Evolutionary conservation across 1,140 invertebrate genomes (phyloP).

Genomic region (Zaprionus davidi): DNA sequence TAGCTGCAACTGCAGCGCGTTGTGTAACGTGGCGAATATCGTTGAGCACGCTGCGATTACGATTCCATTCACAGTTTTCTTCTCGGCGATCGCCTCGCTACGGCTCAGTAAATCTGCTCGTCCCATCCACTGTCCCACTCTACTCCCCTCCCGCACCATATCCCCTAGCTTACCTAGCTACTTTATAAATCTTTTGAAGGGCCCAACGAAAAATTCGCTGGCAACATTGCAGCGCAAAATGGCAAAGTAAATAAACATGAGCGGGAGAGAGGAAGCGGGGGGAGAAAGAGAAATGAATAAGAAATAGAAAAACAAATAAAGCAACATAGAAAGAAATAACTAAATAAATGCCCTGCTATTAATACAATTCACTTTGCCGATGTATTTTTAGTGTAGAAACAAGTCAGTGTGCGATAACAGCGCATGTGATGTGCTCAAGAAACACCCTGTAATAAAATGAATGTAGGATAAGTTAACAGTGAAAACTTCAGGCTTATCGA

Average conservation of each 20-base stretch:
- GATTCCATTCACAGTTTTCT: conserved; percentile 80
- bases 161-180: conserved; percentile 44
- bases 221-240: conserved; percentile 52
- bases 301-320: conserved; percentile 31
- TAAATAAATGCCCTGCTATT: conserved; percentile 83
- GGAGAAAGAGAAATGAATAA: conserved; percentile 25
- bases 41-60: conserved; percentile 62
- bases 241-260: conserved; percentile 82
- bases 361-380: conserved; percentile 83
- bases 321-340: conserved; percentile 65
- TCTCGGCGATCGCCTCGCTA: conserved; percentile 66
- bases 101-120: conserved; percentile 76
- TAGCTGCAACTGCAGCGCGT: conserved; percentile 54
- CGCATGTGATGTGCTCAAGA: conserved; percentile 1
- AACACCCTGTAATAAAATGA: conserved; percentile 42
- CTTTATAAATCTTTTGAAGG: conserved; percentile 80
- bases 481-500: background rate
- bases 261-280: background rate
- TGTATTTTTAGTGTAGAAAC: conserved; percentile 79
- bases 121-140: conserved; percentile 18
- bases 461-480: background rate
- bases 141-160: background rate
- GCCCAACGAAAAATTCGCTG: conserved; percentile 51
- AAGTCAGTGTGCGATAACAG: conserved; percentile 34
- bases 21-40: conserved; percentile 72